Conservation (phyloP, 2,113 vertebrate species). For the Microtus montanus region DNA sequence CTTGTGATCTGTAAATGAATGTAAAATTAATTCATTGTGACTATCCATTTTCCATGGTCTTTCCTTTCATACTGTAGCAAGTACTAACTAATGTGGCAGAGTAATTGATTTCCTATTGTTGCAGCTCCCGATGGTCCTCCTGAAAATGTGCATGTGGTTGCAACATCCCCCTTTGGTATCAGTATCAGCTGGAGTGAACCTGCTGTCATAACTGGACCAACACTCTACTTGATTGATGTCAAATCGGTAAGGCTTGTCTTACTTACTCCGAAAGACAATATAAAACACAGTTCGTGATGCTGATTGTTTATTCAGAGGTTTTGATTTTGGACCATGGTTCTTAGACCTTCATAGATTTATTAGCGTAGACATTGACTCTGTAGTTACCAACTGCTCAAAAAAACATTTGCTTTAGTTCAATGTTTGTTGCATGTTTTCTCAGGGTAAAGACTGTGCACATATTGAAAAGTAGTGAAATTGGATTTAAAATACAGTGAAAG, state of each 20-base stretch:
- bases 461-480: not conserved
- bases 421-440: not conserved
- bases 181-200: constrained; percentile 92
- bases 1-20: constrained; percentile 45
- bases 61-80: not conserved
- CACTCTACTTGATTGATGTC: constrained; percentile 92
- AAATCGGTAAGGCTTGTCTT: constrained; percentile 84
- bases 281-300: not conserved
- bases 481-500: not conserved
- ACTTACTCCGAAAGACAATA: not conserved
- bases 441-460: not conserved
- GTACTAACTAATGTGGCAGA: not conserved
- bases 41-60: constrained; percentile 25
- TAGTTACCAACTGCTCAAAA: not conserved
- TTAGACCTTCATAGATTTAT: not conserved
- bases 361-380: not conserved
- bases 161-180: constrained; percentile 89
- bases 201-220: constrained; percentile 92
- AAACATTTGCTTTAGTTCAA: not conserved
- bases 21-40: constrained; percentile 45
- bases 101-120: constrained; percentile 64
- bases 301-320: not conserved
- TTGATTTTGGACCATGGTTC: not conserved
- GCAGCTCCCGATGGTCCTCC: constrained; percentile 94
- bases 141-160: constrained; percentile 86